Evolutionary conservation across 2,888 invertebrate species (phyloP).

Genomic region (Synergus japonicus): DNA sequence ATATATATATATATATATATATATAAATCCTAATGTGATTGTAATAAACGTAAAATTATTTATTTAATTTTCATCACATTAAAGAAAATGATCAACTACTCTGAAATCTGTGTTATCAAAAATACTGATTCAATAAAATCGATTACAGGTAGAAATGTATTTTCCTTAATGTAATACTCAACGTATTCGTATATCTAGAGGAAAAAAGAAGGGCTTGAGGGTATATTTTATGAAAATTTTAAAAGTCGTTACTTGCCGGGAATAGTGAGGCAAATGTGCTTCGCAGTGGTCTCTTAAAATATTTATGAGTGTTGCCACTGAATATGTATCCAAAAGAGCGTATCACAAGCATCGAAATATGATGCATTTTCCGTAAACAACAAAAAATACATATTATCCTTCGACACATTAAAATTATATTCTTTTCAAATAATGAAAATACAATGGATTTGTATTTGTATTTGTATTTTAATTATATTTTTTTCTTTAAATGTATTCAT

Average conservation of each 20-base stretch:
- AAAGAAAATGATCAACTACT: not conserved
- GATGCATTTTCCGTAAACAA: not conserved
- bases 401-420: not conserved
- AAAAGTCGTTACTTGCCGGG: conserved; percentile 13
- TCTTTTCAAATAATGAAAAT: not conserved
- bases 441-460: no score
- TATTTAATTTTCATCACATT: not conserved
- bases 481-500: no score
- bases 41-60: not conserved
- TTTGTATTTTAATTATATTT: no score
- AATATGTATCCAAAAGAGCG: conserved; percentile 24
- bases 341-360: not conserved
- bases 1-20: no score
- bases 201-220: not conserved
- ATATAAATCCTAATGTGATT: not conserved
- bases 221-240: conserved; percentile 28
- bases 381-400: conserved; percentile 4
- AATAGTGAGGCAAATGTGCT: conserved; percentile 19
- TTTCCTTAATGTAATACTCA: not conserved
- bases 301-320: conserved; percentile 21
- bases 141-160: not conserved
- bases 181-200: not conserved
- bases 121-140: not conserved
- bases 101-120: not conserved
- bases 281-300: conserved; percentile 29